Percentiles rank a stretch among this genome's conserved stretches.
phyloP scores from a whole-genome alignment of 2,797 vertebrate genomes.

The Phyllotis vaccarum region DNA sequence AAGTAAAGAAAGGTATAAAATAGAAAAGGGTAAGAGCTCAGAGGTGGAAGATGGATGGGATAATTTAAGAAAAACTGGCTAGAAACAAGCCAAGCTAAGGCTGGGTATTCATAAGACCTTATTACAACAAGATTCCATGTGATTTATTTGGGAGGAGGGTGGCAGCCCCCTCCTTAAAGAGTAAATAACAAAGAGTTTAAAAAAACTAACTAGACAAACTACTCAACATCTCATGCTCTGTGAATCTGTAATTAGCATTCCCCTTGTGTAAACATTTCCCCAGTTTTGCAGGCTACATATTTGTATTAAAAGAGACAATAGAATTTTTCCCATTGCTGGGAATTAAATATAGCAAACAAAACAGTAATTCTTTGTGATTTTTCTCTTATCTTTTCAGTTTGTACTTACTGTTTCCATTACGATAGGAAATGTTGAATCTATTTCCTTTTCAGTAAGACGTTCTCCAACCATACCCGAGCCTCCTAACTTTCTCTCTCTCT shows the following conservation, averaged over 20 bases:
- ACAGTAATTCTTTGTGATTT: not conserved
- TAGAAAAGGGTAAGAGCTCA: not conserved
- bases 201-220: not conserved
- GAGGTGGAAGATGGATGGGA: not conserved
- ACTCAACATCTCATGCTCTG: not conserved
- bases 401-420: not conserved
- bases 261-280: not conserved
- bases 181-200: not conserved
- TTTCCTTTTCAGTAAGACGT: not conserved
- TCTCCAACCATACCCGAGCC: not conserved
- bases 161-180: not conserved
- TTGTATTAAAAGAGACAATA: not conserved
- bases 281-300: conserved; percentile 15
- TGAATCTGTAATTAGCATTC: conserved; percentile 7
- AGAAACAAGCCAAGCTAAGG: not conserved
- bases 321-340: not conserved
- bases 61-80: not conserved
- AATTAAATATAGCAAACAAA: conserved; percentile 33
- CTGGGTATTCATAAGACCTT: not conserved
- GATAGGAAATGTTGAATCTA: not conserved
- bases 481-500: not conserved
- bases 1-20: not conserved
- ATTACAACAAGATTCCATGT: not conserved
- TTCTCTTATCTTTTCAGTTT: conserved; percentile 26
- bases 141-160: not conserved